Evolutionary conservation across 2,888 invertebrate genomes (phyloP), one percentile per base, ranked within the genome.

Genomic region (Isoperla grammatica): DNA sequence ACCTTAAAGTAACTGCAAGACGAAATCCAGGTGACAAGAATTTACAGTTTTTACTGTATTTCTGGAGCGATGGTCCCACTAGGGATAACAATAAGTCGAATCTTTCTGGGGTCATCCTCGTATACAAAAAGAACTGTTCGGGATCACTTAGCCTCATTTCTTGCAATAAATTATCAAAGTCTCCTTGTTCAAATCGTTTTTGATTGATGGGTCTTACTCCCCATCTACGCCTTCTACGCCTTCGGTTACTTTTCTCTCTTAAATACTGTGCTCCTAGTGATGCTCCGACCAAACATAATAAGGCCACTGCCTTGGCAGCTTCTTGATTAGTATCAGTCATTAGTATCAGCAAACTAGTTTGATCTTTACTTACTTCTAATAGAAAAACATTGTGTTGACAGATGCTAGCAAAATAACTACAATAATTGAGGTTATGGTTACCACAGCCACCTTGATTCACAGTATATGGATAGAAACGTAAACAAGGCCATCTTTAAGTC

Each of bases 41-140:
- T 48, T 48, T 6, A n/a, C n/a, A n/a, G 2, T 23, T 6, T 2
- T 12, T 6, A 12, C 48, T 48, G 3, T 22, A 22, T 48, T 48
- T 48, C 23, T 22, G 20, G 9, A 48, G 23, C 20, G 48, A 17
- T 20, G 48, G 48, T 12, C 48, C 48, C 9, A 48, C 48, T n/a
- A 48, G n/a, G n/a, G 12, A 3, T 12, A 48, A 23, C 5, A 48
- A 20, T 2, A 6, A 13, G 23, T 48, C 48, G 23, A 22, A 48
- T 13, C 6, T 22, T 22, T 48, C 48, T 4, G n/a, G 22, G 11
- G 9, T 12, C 48, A 48, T 48, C n/a, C 48, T 20, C 4, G 48
- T 48, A n/a, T 48, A 48, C n/a, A 48, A 4, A 22, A 48, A 48
- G n/a, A 48, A 48, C 20, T 48, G 48, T 4, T 48, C 48, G 9